phyloP scores from a whole-genome alignment of 2,797 vertebrate species.

The Brachyalestes nurse region DNA sequence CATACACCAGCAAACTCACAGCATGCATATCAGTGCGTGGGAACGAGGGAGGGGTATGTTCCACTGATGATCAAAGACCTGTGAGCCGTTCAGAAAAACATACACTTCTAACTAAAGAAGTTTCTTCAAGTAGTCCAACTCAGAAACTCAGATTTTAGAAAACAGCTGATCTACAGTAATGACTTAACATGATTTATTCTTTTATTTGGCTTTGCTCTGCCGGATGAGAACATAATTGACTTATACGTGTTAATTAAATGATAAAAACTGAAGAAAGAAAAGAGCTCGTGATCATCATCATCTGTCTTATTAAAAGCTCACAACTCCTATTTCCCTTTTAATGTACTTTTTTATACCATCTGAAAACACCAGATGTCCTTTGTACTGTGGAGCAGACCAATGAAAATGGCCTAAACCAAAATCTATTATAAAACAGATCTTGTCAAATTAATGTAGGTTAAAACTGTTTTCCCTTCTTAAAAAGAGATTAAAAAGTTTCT shows the following conservation, averaged over 20 bases:
- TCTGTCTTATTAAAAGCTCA: background rate
- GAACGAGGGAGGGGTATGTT: background rate
- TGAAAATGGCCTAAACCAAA: too few species aligned
- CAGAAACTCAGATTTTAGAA: background rate
- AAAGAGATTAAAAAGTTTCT: too few species aligned
- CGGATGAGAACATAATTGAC: background rate
- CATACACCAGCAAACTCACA: slow-evolving; percentile 26
- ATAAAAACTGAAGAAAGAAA: background rate
- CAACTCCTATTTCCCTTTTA: background rate
- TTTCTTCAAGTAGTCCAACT: background rate
- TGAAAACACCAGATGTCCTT: background rate
- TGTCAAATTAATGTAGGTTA: background rate
- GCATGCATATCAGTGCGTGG: background rate
- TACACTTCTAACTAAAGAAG: background rate
- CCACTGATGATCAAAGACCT: background rate
- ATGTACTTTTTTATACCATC: too few species aligned
- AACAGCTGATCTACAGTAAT: background rate
- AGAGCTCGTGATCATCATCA: background rate
- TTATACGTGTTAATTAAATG: too few species aligned
- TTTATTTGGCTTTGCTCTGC: too few species aligned
- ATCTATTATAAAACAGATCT: too few species aligned
- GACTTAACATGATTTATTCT: background rate
- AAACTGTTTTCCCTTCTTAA: too few species aligned
- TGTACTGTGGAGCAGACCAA: background rate
- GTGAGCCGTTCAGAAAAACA: background rate